Evolutionary conservation across 2,888 invertebrate genomes (phyloP), one percentile per base, ranked within the genome.

Genomic region (Meloe dianella): DNA sequence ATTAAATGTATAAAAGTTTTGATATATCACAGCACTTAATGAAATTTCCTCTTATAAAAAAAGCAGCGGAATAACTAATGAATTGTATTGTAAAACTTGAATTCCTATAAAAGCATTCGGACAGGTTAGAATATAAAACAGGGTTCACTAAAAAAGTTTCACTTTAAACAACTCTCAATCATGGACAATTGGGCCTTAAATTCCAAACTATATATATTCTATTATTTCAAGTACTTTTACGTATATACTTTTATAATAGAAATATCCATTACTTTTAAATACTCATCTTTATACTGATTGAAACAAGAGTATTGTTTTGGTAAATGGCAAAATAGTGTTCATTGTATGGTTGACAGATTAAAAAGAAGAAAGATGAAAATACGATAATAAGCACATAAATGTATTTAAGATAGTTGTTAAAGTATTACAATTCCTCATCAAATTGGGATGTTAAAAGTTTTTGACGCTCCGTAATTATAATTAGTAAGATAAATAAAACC

Each of bases 401-500:
- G 10, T 24, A 7, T 12, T 24, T 12, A 3, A 22, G 51, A 24
- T 51, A 47, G 9, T 20, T 2, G 10, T 54, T 14, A 24, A 7
- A 54, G 14, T 14, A 22, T 22, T 24, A 10, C 0, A 66, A 66
- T n/a, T n/a, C n/a, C n/a, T n/a, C n/a, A n/a, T n/a, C n/a, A n/a
- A n/a, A n/a, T n/a, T n/a, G n/a, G n/a, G n/a, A n/a, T n/a, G n/a
- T n/a, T n/a, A n/a, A n/a, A n/a, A n/a, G n/a, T 64, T 64, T 64
- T 54, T 59, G 59, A 62, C 64, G 56, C 12, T 67, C 66, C 67
- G 66, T 73, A 73, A 74, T 75, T 73, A 70, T 70, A 75, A 75
- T 73, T 74, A 72, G 70, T 62, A 72, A 73, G 72, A 75, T 73
- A 74, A 75, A 74, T 72, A 75, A 70, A 73, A 71, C 64, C 62